Evolutionary conservation across 2,113 vertebrate species (phyloP).

Genomic region (Lathamus discolor): DNA sequence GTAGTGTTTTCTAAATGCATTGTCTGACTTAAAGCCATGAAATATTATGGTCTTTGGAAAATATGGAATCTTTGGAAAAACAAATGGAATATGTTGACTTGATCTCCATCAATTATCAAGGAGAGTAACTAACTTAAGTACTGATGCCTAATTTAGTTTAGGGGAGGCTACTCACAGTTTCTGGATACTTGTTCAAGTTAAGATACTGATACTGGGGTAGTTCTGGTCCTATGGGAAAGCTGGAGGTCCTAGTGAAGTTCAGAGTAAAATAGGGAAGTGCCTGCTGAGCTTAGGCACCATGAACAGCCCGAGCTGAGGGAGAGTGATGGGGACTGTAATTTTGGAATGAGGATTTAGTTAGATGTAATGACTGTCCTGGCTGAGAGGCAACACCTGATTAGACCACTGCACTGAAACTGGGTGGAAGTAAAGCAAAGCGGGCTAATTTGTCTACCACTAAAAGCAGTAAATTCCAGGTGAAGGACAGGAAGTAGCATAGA

Average conservation of each 20-base stretch:
- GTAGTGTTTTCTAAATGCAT: neutral
- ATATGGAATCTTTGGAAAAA: no score
- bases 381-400: neutral
- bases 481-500: neutral
- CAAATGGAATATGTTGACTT: neutral
- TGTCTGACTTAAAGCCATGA: neutral
- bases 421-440: neutral
- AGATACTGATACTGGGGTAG: neutral
- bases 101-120: neutral
- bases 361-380: neutral
- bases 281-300: neutral
- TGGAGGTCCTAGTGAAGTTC: neutral
- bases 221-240: neutral
- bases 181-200: neutral
- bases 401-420: neutral
- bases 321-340: neutral
- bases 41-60: neutral
- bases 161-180: neutral
- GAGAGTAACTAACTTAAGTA: neutral
- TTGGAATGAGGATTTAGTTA: neutral
- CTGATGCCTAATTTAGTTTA: neutral
- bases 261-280: neutral
- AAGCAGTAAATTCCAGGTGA: neutral
- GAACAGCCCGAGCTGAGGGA: neutral
- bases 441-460: neutral